phyloP scores from a whole-genome alignment of 2,113 vertebrate genomes.

The Hepsetus odoe region DNA sequence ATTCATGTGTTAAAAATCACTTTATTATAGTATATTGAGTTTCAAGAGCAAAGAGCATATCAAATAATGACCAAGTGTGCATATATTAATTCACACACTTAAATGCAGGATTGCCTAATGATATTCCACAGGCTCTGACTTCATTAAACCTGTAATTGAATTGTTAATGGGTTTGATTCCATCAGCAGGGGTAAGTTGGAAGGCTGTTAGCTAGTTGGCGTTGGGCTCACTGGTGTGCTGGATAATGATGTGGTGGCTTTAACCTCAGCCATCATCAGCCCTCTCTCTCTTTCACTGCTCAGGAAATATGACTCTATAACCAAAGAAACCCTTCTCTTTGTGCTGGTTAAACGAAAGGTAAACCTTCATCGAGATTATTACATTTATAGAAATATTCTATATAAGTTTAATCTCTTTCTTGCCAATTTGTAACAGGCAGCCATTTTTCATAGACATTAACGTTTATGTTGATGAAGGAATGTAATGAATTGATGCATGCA shows the following conservation, averaged over 20 bases:
- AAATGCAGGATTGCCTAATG: neutral
- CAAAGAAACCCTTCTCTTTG: neutral
- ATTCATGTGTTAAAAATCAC: no score
- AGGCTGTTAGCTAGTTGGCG: neutral
- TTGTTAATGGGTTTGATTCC: neutral
- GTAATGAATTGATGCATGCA: no score
- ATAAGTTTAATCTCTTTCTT: no score
- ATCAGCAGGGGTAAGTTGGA: neutral
- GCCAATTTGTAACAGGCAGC: no score
- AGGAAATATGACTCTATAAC: no score
- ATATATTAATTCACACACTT: neutral
- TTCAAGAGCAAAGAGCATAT: no score
- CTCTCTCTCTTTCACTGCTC: neutral
- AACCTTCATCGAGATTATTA: neutral
- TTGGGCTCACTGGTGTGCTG: neutral
- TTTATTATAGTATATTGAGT: no score
- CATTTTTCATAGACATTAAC: no score
- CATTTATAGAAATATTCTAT: no score
- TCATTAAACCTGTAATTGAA: constrained; percentile 2
- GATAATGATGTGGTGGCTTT: neutral
- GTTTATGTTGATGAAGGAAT: no score
- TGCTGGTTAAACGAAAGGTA: neutral
- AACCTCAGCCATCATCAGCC: neutral
- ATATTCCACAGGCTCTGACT: neutral
- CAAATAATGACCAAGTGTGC: neutral